Evolutionary conservation across 2,113 vertebrate genomes (phyloP).

Genomic region (Peucedramus taeniatus): DNA sequence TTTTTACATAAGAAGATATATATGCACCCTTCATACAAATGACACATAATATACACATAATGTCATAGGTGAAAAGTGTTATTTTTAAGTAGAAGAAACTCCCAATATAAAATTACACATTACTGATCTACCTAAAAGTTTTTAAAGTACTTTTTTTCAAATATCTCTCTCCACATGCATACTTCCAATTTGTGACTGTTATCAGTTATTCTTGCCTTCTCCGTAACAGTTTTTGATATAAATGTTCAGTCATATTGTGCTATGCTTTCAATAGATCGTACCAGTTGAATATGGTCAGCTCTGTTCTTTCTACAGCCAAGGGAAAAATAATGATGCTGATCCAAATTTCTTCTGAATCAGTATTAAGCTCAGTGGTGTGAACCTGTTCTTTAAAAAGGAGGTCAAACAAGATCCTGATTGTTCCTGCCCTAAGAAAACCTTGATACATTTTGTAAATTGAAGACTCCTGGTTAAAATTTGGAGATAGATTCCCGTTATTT

Average conservation of each 20-base stretch:
- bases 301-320: neutral
- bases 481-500: neutral
- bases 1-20: neutral
- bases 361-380: neutral
- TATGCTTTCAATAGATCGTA: conserved; percentile 15
- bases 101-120: neutral
- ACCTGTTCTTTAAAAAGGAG: neutral
- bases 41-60: neutral
- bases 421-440: neutral
- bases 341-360: conserved; percentile 1
- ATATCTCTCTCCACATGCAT: neutral
- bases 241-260: neutral
- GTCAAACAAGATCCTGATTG: neutral
- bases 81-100: neutral
- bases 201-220: conserved; percentile 51
- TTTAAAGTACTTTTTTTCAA: neutral
- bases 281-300: neutral
- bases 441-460: neutral
- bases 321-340: conserved; percentile 30
- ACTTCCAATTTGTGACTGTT: conserved; percentile 47
- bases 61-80: neutral
- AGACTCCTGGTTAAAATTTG: neutral
- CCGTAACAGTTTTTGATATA: conserved; percentile 4
- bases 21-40: neutral
- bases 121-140: neutral